Base-by-base conservation (phyloP, 2,797 vertebrate species). In the Sebastes matsubarae region DNA sequence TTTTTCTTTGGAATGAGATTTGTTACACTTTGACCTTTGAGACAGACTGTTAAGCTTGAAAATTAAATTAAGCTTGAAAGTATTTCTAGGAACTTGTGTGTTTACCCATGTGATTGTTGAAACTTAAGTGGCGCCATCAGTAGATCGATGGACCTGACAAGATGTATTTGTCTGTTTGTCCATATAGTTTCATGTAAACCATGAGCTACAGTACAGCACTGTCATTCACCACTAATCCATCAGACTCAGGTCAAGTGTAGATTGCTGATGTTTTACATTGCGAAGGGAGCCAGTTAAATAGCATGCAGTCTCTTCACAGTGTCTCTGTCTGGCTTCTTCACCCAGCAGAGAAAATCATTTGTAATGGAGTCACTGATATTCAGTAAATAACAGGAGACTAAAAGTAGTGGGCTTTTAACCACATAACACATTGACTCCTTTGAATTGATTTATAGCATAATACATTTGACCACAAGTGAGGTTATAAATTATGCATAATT, bases 81-180 rank as follows among this genome's bases (percentile, higher is more conserved):
- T 13, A 1, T 55, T 82, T 83, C 65, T 38, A 7, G 5, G 54
- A 79, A 77, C 30, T 42, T 52, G 13, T 55, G 57, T 70, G 67
- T 71, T 71, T 20, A 30, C 29, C 30, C 80, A 80, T 83, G 88
- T 82, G 83, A 86, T 63, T 54, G 57, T 32, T 73, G 29, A 72
- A 84, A 80, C 5, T 12, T 1, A 50, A 66, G 29, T 69, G 83
- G 86, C 58, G 63, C 83, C 80, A 77, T 74, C 66, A 79, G 27
- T 57, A 82, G 79, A 85, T 73, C 73, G 81, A 86, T 72, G 60
- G 58, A 14, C 4, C 38, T 75, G 72, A 82, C 55, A 74, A 75
- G 83, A 72, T 77, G 71, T 59, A 24, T 71, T 29, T 72, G 58
- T 82, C 80, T 60, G 54, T 84, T 84, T 81, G 38, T 73, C 22